Conservation (phyloP, 2,113 vertebrate genomes). For the Hippocampus barbouri region DNA sequence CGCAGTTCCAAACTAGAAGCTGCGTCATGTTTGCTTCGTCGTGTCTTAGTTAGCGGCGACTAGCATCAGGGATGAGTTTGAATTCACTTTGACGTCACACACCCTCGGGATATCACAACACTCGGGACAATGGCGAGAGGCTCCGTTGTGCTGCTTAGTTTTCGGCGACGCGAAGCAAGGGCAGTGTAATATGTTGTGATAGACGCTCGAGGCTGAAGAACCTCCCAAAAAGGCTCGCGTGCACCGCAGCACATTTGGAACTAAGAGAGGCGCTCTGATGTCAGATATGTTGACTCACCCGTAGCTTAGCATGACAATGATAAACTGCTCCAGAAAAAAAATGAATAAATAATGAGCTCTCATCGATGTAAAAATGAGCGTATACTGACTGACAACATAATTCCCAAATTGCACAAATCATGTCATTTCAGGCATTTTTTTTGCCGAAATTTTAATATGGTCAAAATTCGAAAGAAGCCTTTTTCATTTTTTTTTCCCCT, state of each 20-base stretch:
- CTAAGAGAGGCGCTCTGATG: neutral
- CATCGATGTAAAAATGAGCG: too few relatives aligned
- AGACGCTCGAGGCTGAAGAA: conserved; percentile 15
- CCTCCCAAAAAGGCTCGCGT: conserved; percentile 4
- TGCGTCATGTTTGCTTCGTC: conserved; percentile 23
- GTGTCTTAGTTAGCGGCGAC: neutral
- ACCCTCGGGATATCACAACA: neutral
- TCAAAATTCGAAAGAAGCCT: neutral
- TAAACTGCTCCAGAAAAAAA: too few relatives aligned
- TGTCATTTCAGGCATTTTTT: too few relatives aligned
- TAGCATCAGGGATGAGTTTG: neutral
- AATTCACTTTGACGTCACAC: conserved; percentile 17
- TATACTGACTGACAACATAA: too few relatives aligned
- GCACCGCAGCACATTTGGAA: conserved; percentile 3
- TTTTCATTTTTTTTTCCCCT: too few relatives aligned
- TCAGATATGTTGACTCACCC: conserved; percentile 1
- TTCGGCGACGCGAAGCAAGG: conserved; percentile 26
- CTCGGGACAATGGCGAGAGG: neutral
- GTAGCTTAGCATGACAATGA: neutral
- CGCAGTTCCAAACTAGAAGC: neutral
- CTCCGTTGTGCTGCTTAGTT: conserved; percentile 11
- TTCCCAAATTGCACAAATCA: too few relatives aligned
- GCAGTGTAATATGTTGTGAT: conserved; percentile 42
- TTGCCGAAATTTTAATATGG: too few relatives aligned
- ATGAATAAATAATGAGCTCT: too few relatives aligned